Evolutionary conservation across 1,140 invertebrate species (phyloP).

Genomic region (Elymnias hypermnestra): DNA sequence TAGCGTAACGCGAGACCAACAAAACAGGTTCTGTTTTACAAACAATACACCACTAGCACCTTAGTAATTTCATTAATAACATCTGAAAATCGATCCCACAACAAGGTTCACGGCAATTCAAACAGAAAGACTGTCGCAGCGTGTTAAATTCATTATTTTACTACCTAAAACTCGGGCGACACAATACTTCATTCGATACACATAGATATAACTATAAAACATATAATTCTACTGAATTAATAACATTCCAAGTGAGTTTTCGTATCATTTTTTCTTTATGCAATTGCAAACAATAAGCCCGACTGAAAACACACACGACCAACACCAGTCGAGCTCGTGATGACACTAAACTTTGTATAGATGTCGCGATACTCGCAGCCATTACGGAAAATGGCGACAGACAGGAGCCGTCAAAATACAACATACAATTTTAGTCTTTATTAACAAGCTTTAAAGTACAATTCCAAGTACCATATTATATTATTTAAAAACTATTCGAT

Average conservation of each 20-base stretch:
- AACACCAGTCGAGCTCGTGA: slow-evolving; percentile 40
- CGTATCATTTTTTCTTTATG: slow-evolving; percentile 49
- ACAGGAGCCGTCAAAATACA: slow-evolving; percentile 45
- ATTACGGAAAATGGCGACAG: slow-evolving; percentile 65
- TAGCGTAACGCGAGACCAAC: slow-evolving; percentile 31
- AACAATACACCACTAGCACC: slow-evolving; percentile 61
- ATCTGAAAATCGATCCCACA: slow-evolving; percentile 72
- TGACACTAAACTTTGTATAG: slow-evolving; percentile 67
- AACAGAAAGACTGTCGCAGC: slow-evolving; percentile 57
- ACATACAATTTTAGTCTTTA: slow-evolving; percentile 31
- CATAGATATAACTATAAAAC: slow-evolving; percentile 22
- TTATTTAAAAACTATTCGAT: slow-evolving; percentile 49
- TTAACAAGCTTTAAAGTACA: slow-evolving; percentile 5
- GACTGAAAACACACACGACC: slow-evolving; percentile 31
- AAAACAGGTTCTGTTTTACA: slow-evolving; percentile 44
- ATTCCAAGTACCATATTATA: slow-evolving; percentile 18
- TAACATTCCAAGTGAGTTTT: slow-evolving; percentile 29
- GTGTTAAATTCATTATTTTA: slow-evolving; percentile 68
- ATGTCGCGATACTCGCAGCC: slow-evolving; percentile 61
- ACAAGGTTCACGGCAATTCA: slow-evolving; percentile 66
- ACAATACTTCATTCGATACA: slow-evolving; percentile 17
- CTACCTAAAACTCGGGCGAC: slow-evolving; percentile 31
- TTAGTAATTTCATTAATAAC: slow-evolving; percentile 73
- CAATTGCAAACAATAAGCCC: slow-evolving; percentile 53
- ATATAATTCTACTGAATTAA: slow-evolving; percentile 19